Evolutionary conservation across 2,888 invertebrate genomes (phyloP), one percentile per base, ranked within the genome.

Genomic region (Allacma fusca): DNA sequence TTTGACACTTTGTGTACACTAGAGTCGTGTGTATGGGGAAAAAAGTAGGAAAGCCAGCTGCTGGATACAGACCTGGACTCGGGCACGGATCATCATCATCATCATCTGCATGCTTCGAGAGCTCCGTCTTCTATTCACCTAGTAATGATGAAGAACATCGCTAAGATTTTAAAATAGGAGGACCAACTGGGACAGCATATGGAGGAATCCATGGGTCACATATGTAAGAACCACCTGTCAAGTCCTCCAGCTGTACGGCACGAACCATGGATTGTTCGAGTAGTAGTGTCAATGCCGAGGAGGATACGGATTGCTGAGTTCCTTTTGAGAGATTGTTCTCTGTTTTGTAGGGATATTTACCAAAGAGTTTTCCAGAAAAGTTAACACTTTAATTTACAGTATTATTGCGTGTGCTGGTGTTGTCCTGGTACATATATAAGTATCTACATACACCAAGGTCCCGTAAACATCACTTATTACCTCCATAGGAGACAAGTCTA

Each of bases 1-100:
- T 72, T 72, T 72, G 72, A 72, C 72, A 72, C 72, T 72, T 50
- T 57, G 50, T 71, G 23, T 59, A 28, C 59, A 50, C 9, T 50
- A 13, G 19, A 50, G n/a, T 34, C 50, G 50, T 69, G 43, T 69
- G 40, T 69, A 24, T 69, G 69, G 26, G 34, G 57, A 72, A 26
- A 50, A 59, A 28, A n/a, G 29, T 29, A 57, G 26, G 72, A 72
- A 72, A 72, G 29, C 50, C 72, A 72, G 44, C 72, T 72, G 72
- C 72, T 59, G 9, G 12, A 26, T 28, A 71, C 59, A 29, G 29
- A 50, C 57, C 50, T 57, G 29, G 57, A 57, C 72, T 21, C 59
- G 44, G 69, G 69, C 69, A 43, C 69, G 21, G 40, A 69, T 43
- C 40, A 43, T 68, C 34, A 4, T 29, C 13, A 2, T 40, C 4